Percentiles rank a stretch among this genome's conserved stretches.
phyloP scores from a whole-genome alignment of 2,113 vertebrate species.

The Boulengeromyrus knoepffleri region DNA sequence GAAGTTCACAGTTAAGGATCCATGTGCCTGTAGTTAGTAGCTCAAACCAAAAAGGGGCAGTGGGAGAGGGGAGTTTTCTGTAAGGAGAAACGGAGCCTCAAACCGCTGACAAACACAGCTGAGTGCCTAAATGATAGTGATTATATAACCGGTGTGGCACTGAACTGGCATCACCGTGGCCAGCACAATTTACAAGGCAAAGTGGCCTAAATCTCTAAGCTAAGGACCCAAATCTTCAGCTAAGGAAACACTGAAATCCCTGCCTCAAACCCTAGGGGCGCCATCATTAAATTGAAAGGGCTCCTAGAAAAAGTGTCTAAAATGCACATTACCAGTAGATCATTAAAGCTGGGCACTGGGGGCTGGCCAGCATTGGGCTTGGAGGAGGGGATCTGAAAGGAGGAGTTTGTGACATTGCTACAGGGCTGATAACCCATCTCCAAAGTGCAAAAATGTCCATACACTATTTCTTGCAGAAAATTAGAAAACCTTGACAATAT shows the following conservation, averaged over 20 bases:
- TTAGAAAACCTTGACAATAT: background rate
- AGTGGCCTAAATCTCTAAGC: background rate
- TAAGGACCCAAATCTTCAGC: background rate
- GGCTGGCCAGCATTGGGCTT: background rate
- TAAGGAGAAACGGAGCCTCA: background rate
- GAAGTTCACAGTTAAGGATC: background rate
- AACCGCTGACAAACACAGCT: background rate
- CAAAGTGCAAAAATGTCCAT: background rate
- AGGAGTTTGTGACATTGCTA: background rate
- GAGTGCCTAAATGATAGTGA: background rate
- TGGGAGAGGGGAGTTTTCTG: background rate
- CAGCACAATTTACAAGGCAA: background rate
- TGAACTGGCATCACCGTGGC: background rate
- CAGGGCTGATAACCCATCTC: background rate
- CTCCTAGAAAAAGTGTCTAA: background rate
- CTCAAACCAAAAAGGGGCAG: background rate
- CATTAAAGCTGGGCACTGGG: background rate
- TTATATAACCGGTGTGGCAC: background rate
- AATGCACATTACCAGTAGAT: background rate
- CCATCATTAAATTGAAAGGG: background rate
- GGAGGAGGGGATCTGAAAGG: background rate
- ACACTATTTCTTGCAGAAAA: background rate
- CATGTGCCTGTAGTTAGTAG: background rate
- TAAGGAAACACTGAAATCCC: background rate
- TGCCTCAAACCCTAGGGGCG: background rate